A percentile compares a stretch with the other conserved stretches of the same genome.
Conservation (phyloP, 2,888 invertebrate species). For the Harpagoxenus sublaevis region DNA sequence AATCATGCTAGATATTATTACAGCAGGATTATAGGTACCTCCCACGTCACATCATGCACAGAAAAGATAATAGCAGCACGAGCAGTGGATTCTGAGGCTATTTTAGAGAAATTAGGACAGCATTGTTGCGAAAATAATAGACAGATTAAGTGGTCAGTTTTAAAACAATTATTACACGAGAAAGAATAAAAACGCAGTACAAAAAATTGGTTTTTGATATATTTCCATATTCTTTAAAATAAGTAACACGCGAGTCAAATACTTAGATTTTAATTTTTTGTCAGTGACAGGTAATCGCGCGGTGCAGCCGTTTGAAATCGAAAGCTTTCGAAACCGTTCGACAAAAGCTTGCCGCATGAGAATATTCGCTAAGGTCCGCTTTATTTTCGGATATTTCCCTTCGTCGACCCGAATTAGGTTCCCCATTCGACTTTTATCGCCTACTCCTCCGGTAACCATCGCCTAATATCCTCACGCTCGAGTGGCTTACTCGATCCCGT, state of each 20-base stretch:
- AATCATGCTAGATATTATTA: constrained; percentile 38
- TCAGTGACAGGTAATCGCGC: background rate
- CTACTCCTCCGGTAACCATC: constrained; percentile 67
- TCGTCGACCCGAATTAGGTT: constrained; percentile 67
- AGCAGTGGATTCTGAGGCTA: background rate
- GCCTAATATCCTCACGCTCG: constrained; percentile 68
- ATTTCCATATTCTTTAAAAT: background rate
- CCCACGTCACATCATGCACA: background rate
- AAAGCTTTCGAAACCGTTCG: background rate
- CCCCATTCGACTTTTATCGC: constrained; percentile 72
- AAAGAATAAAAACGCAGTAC: background rate
- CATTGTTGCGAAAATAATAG: background rate
- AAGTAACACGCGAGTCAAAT: background rate
- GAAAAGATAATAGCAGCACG: constrained; percentile 17
- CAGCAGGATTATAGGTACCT: constrained; percentile 24
- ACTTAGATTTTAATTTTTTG: constrained; percentile 3
- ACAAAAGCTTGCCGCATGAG: constrained; percentile 1
- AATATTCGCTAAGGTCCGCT: constrained; percentile 11
- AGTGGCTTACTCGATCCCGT: constrained; percentile 59
- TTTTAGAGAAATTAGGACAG: constrained; percentile 22
- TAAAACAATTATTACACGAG: background rate
- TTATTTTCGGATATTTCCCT: constrained; percentile 58
- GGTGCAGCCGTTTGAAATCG: background rate
- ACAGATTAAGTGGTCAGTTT: background rate
- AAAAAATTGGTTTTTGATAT: background rate